These are phyloP conservation scores for Penaeus monodon DNA, from an alignment of 2,888 invertebrate genomes.

Conservation along the genomic window DNA sequence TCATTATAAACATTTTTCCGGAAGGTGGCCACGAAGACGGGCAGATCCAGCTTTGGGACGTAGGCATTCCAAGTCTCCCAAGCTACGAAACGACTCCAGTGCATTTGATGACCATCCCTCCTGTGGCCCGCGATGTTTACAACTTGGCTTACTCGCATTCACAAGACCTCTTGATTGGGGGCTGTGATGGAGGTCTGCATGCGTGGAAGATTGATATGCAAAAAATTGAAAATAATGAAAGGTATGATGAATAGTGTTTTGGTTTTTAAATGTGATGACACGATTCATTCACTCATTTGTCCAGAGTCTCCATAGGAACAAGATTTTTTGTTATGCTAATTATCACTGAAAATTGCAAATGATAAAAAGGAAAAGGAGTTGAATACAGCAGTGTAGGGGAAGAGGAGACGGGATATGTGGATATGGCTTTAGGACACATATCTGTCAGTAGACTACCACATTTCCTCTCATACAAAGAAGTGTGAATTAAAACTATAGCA, in stretches of 20 bases:
- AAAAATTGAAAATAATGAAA: constrained; percentile 49
- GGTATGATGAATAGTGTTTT: constrained; percentile 26
- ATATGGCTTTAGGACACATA: too few relatives aligned
- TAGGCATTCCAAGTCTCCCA: constrained; percentile 63
- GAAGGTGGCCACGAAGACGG: constrained; percentile 67
- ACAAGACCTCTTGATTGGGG: constrained; percentile 64
- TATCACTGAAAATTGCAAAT: too few relatives aligned
- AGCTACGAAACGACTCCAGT: constrained; percentile 57
- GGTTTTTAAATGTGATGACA: too few relatives aligned
- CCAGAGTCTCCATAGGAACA: too few relatives aligned
- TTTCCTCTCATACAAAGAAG: too few relatives aligned
- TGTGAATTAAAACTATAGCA: too few relatives aligned
- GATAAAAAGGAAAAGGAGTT: too few relatives aligned
- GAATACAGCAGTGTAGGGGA: too few relatives aligned
- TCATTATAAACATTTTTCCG: background rate
- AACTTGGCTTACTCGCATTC: constrained; percentile 63
- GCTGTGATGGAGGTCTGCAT: constrained; percentile 65
- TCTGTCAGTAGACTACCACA: too few relatives aligned
- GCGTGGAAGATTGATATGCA: constrained; percentile 65
- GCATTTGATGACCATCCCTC: constrained; percentile 49
- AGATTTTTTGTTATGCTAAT: too few relatives aligned
- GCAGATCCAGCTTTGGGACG: constrained; percentile 66
- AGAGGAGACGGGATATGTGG: too few relatives aligned
- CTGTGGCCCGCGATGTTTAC: constrained; percentile 62
- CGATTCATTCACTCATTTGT: too few relatives aligned